Conservation (phyloP, 2,797 vertebrate species). For the Schizothorax lantsangensis region DNA sequence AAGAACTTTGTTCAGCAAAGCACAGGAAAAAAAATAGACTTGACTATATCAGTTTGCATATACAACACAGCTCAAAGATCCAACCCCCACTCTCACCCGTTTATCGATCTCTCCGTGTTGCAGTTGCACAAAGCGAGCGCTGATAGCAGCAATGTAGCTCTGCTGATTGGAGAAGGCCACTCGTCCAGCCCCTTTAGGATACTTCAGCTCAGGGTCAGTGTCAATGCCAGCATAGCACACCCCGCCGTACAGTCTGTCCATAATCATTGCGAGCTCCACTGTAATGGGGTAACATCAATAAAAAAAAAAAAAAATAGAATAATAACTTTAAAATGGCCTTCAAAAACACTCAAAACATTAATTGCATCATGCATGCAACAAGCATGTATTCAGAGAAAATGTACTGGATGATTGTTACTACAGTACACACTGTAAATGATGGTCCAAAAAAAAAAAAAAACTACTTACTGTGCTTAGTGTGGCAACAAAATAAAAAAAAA, state of each 20-base stretch:
- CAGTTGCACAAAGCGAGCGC: slow-evolving; percentile 99
- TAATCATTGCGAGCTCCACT: slow-evolving; percentile 99
- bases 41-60: slow-evolving; percentile 15
- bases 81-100: slow-evolving; percentile 85
- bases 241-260: slow-evolving; percentile 97
- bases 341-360: slow-evolving; percentile 3
- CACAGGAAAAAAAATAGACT: not conserved
- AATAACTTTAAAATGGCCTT: not conserved
- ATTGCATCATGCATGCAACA: not conserved
- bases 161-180: slow-evolving; percentile 99
- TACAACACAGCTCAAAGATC: not conserved
- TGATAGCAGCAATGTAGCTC: slow-evolving; percentile 99
- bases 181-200: slow-evolving; percentile 97
- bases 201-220: slow-evolving; percentile 98
- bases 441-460: not conserved
- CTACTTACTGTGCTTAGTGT: not conserved
- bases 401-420: not conserved
- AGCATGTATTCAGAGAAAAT: not conserved
- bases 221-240: slow-evolving; percentile 99
- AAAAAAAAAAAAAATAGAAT: not conserved
- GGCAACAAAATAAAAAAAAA: too few relatives aligned
- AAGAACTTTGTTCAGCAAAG: not conserved
- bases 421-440: not conserved
- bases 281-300: slow-evolving; percentile 52
- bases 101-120: slow-evolving; percentile 99